Percentiles rank a stretch among this genome's conserved stretches.
Conservation (phyloP, 2,113 vertebrate genomes). For the Archilochus colubris region DNA sequence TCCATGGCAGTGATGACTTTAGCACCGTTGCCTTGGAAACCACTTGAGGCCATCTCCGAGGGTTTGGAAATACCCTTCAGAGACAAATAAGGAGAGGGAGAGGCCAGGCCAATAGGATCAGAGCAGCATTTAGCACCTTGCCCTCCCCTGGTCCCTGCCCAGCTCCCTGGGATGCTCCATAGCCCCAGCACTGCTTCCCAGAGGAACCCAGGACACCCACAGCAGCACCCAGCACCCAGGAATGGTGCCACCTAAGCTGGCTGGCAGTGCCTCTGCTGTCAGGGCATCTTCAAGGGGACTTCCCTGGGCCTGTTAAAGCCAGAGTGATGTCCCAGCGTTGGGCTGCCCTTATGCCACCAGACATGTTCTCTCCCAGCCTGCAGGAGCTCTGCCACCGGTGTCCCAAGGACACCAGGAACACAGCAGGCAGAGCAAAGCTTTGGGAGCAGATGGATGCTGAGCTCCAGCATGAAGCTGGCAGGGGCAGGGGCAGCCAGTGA, state of each 20-base stretch:
- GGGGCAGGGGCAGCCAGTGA: not conserved
- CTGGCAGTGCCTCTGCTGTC: fast-evolving
- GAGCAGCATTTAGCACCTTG: not conserved
- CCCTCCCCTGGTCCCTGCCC: fast-evolving
- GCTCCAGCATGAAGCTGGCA: fast-evolving
- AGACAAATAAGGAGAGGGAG: constrained; percentile 77
- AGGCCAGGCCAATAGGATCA: not conserved
- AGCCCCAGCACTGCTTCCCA: not conserved
- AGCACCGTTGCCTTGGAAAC: constrained; percentile 76
- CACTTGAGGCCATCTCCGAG: constrained; percentile 75
- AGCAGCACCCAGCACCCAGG: not conserved
- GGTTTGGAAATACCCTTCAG: constrained; percentile 66
- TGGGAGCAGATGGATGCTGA: not conserved
- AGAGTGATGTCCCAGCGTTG: fast-evolving
- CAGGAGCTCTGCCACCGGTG: not conserved
- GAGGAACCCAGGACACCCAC: not conserved
- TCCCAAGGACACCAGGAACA: constrained; percentile 2
- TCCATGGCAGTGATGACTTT: constrained; percentile 80
- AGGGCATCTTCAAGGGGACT: not conserved
- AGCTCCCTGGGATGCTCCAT: not conserved
- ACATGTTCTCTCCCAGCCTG: not conserved
- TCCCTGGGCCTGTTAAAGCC: fast-evolving
- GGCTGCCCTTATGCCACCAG: fast-evolving
- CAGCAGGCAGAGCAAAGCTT: not conserved
- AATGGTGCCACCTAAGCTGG: not conserved